phyloP scores from a whole-genome alignment of 1,140 invertebrate species.

The Eriosoma lanigerum region DNA sequence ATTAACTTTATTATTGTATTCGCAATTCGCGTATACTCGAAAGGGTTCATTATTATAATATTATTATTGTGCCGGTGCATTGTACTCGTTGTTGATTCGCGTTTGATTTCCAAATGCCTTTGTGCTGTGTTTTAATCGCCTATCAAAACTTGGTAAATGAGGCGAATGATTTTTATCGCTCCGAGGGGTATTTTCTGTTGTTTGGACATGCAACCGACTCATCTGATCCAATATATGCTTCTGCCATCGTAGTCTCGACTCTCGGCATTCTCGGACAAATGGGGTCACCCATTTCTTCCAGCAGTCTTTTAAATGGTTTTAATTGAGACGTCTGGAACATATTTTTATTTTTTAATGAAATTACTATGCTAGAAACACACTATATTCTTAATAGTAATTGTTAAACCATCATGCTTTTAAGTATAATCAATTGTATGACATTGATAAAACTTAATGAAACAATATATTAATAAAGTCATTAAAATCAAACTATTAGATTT shows the following conservation, averaged over 20 bases:
- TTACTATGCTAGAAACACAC: too few relatives aligned
- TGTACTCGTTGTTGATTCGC: background rate
- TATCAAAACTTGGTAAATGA: constrained; percentile 46
- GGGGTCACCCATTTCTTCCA: background rate
- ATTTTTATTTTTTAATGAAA: too few relatives aligned
- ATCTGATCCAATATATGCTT: background rate
- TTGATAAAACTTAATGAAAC: too few relatives aligned
- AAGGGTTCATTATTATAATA: background rate
- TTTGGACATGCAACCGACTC: background rate
- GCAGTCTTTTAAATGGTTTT: too few relatives aligned
- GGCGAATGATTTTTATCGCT: constrained; percentile 45
- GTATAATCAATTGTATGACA: too few relatives aligned
- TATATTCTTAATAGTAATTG: too few relatives aligned
- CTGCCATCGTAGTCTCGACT: background rate
- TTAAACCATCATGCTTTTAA: too few relatives aligned
- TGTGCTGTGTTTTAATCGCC: constrained; percentile 38
- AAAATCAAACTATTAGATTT: too few relatives aligned
- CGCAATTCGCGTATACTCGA: too few relatives aligned
- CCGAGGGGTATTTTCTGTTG: constrained; percentile 10
- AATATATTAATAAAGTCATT: too few relatives aligned
- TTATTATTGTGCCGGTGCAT: background rate
- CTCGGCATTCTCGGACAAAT: background rate
- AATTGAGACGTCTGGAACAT: too few relatives aligned
- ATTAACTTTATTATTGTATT: constrained; percentile 3
- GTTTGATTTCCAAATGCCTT: constrained; percentile 38